phyloP scores from a whole-genome alignment of 2,888 invertebrate species.

The Gymnoscelis rufifasciata region DNA sequence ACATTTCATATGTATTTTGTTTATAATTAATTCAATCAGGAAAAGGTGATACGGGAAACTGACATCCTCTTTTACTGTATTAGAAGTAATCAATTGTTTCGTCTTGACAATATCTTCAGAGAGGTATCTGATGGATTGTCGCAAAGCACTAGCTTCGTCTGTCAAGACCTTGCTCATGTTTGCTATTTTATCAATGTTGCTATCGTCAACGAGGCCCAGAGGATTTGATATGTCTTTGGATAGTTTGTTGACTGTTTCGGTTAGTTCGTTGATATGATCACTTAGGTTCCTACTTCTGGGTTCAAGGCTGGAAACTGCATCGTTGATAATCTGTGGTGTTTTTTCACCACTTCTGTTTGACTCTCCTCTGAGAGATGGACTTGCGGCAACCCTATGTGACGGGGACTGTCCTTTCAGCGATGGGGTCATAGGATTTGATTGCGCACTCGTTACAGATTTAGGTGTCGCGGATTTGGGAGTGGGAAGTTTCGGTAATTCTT shows the following conservation, averaged over 20 bases:
- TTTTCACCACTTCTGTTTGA: slow-evolving; percentile 15
- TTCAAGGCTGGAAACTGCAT: slow-evolving; percentile 38
- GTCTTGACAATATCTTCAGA: slow-evolving; percentile 56
- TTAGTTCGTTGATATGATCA: slow-evolving; percentile 46
- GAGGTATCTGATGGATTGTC: slow-evolving; percentile 58
- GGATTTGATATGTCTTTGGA: slow-evolving; percentile 30
- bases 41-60: slow-evolving; percentile 70
- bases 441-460: slow-evolving; percentile 9
- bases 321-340: slow-evolving; percentile 25
- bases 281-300: slow-evolving; percentile 43
- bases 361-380: slow-evolving; percentile 8
- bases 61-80: slow-evolving; percentile 40
- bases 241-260: slow-evolving; percentile 43
- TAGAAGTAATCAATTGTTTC: slow-evolving; percentile 45
- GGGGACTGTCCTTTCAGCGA: no score
- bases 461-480: slow-evolving; percentile 2
- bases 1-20: slow-evolving; percentile 73
- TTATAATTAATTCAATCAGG: slow-evolving; percentile 65
- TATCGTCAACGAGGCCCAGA: slow-evolving; percentile 35
- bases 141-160: slow-evolving; percentile 62
- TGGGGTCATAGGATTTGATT: not conserved
- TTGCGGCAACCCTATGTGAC: not conserved
- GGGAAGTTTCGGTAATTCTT: slow-evolving; percentile 5
- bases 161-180: slow-evolving; percentile 63
- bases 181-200: slow-evolving; percentile 62